Conservation (phyloP, 2,797 vertebrate genomes). For the Peromyscus eremicus region DNA sequence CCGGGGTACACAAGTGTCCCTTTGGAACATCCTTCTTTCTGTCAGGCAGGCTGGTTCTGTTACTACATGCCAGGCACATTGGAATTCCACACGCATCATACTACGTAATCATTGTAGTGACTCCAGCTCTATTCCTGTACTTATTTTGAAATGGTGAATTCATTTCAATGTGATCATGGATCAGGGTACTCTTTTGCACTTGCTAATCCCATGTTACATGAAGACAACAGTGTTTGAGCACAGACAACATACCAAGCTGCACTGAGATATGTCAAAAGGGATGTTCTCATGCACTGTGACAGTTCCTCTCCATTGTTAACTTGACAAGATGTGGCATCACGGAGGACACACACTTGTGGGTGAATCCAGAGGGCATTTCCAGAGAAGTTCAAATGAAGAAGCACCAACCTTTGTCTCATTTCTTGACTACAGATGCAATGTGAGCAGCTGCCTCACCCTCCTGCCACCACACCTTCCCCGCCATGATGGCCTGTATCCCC, state of each 20-base stretch:
- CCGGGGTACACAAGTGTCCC: not conserved
- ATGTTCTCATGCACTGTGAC: accelerated
- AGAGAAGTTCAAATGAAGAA: not conserved
- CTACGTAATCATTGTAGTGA: not conserved
- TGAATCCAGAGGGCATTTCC: not conserved
- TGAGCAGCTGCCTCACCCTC: not conserved
- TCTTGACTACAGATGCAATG: not conserved
- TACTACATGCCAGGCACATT: not conserved
- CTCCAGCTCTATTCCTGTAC: not conserved
- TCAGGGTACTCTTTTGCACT: not conserved
- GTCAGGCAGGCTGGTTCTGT: not conserved
- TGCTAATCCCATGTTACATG: not conserved
- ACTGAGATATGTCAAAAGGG: not conserved
- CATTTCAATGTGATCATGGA: not conserved
- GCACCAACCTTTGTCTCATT: not conserved
- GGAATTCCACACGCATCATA: not conserved
- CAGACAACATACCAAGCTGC: not conserved
- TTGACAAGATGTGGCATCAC: not conserved
- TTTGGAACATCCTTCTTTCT: not conserved
- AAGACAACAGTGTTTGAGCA: not conserved
- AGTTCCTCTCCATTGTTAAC: not conserved
- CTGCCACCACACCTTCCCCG: too few relatives aligned
- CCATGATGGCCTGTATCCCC: too few relatives aligned
- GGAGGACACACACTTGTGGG: not conserved
- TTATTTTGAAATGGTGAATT: slow-evolving; percentile 9